phyloP scores from a whole-genome alignment of 2,888 invertebrate species.

The Cephus pulcher region DNA sequence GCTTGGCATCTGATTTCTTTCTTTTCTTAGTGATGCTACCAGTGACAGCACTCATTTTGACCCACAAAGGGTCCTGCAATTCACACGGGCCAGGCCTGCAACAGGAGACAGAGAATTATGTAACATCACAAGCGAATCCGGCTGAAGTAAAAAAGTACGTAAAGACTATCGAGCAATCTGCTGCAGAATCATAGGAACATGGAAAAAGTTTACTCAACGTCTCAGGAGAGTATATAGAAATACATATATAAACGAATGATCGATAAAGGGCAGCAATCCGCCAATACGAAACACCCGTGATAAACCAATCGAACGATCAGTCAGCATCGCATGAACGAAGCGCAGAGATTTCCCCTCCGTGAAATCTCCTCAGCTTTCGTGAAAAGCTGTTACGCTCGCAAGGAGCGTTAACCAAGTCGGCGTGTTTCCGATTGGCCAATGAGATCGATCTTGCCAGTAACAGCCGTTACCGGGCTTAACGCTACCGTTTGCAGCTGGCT shows the following conservation, averaged over 20 bases:
- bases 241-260: background rate
- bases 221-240: background rate
- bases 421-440: background rate
- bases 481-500: background rate
- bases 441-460: background rate
- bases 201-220: background rate
- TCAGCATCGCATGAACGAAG: background rate
- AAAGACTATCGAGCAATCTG: background rate
- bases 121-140: background rate
- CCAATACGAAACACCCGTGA: background rate
- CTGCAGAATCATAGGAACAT: background rate
- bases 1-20: constrained; percentile 74
- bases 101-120: constrained; percentile 52
- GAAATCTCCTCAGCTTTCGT: background rate
- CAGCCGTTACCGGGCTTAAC: background rate
- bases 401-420: background rate
- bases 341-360: background rate
- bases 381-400: background rate
- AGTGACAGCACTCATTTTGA: constrained; percentile 85
- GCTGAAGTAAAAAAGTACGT: background rate
- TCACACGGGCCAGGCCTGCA: constrained; percentile 92
- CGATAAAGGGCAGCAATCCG: background rate
- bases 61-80: constrained; percentile 87
- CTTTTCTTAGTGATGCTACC: constrained; percentile 74
- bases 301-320: background rate